Evolutionary conservation across 2,113 vertebrate genomes (phyloP).

Genomic region (Pitta sordida): DNA sequence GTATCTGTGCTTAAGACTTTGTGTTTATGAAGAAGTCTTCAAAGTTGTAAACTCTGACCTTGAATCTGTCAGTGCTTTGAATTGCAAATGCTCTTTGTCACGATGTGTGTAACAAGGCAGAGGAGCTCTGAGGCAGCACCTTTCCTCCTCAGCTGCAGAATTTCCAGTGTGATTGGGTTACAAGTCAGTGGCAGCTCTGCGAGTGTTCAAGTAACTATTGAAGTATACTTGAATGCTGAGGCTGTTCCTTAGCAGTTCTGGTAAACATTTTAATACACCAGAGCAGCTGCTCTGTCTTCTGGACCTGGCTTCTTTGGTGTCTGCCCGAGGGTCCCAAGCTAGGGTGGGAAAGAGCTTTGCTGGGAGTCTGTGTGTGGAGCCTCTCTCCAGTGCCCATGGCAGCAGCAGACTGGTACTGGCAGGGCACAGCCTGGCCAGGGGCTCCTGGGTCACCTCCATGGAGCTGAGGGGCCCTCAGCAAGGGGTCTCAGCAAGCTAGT

Average conservation of each 20-base stretch:
- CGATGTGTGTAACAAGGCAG: neutral
- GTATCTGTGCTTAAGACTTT: neutral
- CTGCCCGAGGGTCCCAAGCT: neutral
- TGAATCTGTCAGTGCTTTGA: neutral
- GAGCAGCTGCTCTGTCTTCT: neutral
- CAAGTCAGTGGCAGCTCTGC: neutral
- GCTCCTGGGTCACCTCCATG: neutral
- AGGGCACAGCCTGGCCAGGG: neutral
- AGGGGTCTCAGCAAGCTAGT: neutral
- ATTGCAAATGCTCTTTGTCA: neutral
- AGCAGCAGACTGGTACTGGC: neutral
- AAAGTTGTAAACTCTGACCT: conserved; percentile 4
- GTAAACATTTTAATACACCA: neutral
- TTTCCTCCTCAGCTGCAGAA: neutral
- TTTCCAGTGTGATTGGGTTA: neutral
- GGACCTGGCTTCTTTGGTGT: neutral
- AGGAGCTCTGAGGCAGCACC: neutral
- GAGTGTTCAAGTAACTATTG: neutral
- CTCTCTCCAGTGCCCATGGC: neutral
- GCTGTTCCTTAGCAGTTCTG: neutral
- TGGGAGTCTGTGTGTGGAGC: neutral
- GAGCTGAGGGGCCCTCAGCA: neutral
- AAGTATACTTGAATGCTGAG: neutral
- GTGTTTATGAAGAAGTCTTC: neutral
- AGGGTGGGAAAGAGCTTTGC: neutral